These are phyloP conservation scores for Microchrysa polita DNA, from an alignment of 2,888 invertebrate species.

Conservation along the genomic window DNA sequence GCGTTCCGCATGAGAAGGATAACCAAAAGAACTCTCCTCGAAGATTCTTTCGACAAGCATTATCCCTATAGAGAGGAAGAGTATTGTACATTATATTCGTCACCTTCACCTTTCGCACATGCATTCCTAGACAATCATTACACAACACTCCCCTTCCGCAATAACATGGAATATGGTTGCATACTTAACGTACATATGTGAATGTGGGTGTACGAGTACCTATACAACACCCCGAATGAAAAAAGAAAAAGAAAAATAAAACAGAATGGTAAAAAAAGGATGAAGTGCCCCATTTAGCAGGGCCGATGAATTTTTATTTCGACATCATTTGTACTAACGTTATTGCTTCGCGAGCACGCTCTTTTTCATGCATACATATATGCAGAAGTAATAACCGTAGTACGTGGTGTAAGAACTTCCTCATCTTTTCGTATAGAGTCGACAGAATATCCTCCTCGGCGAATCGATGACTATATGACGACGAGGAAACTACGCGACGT, in stretches of 20 bases:
- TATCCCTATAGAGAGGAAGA: not conserved
- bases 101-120: not conserved
- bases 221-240: not conserved
- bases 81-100: no score
- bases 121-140: constrained; percentile 23
- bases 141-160: not conserved
- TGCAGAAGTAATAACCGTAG: constrained; percentile 29
- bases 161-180: constrained; percentile 27
- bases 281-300: constrained; percentile 10
- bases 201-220: not conserved
- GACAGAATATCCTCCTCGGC: not conserved
- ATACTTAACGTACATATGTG: not conserved
- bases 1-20: not conserved
- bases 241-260: no score
- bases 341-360: constrained; percentile 38
- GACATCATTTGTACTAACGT: constrained; percentile 45
- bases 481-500: no score
- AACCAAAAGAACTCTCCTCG: not conserved
- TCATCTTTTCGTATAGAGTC: no score
- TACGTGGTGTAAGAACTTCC: constrained; percentile 31
- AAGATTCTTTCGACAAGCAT: constrained; percentile 17
- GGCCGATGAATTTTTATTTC: constrained; percentile 46
- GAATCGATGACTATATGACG: no score
- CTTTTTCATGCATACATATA: constrained; percentile 12
- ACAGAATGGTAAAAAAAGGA: not conserved